These are phyloP conservation scores for Epinephelus malabaricus DNA, from an alignment of 2,797 vertebrate species.

Conservation along the genomic window DNA sequence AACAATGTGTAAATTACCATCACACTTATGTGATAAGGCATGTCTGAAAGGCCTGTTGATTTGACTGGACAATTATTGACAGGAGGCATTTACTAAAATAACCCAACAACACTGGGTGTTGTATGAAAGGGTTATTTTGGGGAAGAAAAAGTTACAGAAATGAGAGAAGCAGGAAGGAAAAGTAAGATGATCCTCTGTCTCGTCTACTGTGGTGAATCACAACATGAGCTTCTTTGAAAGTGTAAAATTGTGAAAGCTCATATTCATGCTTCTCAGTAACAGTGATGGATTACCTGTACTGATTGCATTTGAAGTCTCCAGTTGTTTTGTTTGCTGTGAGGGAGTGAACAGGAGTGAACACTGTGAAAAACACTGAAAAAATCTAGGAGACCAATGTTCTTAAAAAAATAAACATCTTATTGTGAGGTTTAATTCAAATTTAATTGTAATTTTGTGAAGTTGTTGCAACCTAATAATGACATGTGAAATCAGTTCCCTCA, in stretches of 20 bases:
- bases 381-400: too few species aligned
- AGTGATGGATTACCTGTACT: constrained; percentile 18
- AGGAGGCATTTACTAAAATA: neutral
- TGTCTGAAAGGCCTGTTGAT: too few species aligned
- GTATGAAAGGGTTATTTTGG: constrained; percentile 24
- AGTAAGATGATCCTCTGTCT: constrained; percentile 22
- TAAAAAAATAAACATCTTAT: too few species aligned
- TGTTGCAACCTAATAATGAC: too few species aligned
- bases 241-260: constrained; percentile 2
- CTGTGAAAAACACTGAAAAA: too few species aligned
- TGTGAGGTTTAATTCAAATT: too few species aligned
- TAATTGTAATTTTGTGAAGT: too few species aligned
- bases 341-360: neutral
- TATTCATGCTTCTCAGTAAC: neutral
- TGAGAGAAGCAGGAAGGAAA: constrained; percentile 26
- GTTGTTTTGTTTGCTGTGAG: neutral
- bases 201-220: constrained; percentile 23
- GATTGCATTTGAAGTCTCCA: constrained; percentile 10
- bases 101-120: neutral
- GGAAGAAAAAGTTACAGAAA: neutral
- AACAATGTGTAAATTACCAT: too few species aligned
- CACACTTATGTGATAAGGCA: too few species aligned
- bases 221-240: constrained; percentile 40
- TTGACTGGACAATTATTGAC: too few species aligned
- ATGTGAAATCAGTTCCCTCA: too few species aligned